These are phyloP conservation scores for Atta texana DNA, from an alignment of 1,140 invertebrate species.

Conservation along the genomic window DNA sequence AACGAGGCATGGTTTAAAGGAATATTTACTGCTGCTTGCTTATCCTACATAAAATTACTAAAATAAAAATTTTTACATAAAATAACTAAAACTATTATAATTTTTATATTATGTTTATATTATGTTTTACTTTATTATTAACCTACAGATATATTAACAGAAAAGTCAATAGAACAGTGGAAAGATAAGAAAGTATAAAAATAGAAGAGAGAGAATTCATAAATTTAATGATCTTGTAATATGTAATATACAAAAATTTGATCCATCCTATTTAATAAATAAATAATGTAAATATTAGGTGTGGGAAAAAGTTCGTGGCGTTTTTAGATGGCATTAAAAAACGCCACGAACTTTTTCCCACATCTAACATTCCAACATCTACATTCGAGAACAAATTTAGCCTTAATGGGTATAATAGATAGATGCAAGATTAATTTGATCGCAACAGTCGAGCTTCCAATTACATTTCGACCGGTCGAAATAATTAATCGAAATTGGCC, in stretches of 20 bases:
- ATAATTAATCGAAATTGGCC: conserved; percentile 51
- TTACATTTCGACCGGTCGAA: conserved; percentile 9
- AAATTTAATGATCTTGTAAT: background rate
- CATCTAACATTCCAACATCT: too few relatives aligned
- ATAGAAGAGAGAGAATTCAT: background rate
- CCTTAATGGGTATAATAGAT: background rate
- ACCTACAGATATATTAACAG: background rate
- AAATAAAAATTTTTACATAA: background rate
- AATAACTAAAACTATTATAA: background rate
- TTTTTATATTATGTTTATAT: background rate
- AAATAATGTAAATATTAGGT: background rate
- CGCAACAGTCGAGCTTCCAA: conserved; percentile 2
- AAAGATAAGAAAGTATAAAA: background rate
- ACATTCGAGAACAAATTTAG: background rate
- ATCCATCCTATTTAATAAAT: background rate
- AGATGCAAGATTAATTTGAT: conserved; percentile 29
- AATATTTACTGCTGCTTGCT: conserved; percentile 22
- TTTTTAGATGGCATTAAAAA: too few relatives aligned
- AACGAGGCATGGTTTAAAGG: conserved; percentile 20
- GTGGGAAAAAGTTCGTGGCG: too few relatives aligned
- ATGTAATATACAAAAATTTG: background rate
- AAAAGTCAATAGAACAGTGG: background rate
- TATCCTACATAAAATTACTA: background rate
- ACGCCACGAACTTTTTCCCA: too few relatives aligned
- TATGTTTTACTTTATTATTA: background rate